These are phyloP conservation scores for Oriolus oriolus DNA, from an alignment of 2,113 vertebrate genomes.

Conservation along the genomic window DNA sequence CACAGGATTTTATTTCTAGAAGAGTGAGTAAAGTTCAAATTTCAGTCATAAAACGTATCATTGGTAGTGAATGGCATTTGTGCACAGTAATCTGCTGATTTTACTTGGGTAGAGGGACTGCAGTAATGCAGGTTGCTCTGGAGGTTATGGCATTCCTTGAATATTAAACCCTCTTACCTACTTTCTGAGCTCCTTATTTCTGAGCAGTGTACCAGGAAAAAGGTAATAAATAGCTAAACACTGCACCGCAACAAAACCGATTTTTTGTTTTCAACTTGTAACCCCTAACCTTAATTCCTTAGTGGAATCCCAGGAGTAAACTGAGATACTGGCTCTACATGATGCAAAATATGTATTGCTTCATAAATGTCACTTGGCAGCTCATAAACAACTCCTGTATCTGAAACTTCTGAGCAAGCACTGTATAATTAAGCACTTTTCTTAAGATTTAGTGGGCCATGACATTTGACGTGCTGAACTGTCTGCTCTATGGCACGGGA, in stretches of 20 bases:
- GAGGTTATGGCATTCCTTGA: neutral
- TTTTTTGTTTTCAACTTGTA: neutral
- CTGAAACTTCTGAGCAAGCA: neutral
- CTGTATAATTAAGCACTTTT: neutral
- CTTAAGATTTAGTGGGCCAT: neutral
- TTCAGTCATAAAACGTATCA: neutral
- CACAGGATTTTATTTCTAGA: neutral
- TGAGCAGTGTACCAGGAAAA: neutral
- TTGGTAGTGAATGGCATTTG: neutral
- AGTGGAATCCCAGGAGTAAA: neutral
- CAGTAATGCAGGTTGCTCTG: neutral
- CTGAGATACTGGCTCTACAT: neutral
- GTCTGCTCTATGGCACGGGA: neutral
- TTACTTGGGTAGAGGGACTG: neutral
- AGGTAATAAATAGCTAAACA: neutral
- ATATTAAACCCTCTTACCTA: neutral
- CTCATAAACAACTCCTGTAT: neutral
- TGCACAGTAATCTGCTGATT: neutral
- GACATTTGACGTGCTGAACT: neutral
- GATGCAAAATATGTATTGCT: neutral
- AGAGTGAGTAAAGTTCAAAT: neutral
- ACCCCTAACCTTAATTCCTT: neutral
- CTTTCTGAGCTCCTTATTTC: neutral
- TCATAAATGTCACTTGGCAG: neutral
- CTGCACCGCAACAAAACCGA: neutral